Evolutionary conservation across 2,797 vertebrate species (phyloP).

Genomic region (Gallinago stenura): DNA sequence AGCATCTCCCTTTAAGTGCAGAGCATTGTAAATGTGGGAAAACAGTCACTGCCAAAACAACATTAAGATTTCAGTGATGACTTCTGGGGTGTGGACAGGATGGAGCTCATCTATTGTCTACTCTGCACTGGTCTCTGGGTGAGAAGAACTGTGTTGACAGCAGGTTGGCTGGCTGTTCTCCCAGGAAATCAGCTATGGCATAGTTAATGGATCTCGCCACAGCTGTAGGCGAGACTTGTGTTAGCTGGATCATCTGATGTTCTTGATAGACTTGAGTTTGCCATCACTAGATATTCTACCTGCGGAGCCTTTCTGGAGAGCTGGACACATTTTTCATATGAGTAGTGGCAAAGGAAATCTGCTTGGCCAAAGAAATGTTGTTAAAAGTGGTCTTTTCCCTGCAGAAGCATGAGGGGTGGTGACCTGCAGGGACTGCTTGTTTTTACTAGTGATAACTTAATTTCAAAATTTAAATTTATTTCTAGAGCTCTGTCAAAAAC

Average conservation of each 20-base stretch:
- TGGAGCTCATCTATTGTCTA: background rate
- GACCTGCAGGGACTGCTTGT: background rate
- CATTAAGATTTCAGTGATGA: background rate
- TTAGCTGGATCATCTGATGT: background rate
- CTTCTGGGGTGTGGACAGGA: background rate
- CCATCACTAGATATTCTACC: background rate
- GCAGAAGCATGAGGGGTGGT: background rate
- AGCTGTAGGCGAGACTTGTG: background rate
- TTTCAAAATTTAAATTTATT: background rate
- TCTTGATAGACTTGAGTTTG: background rate
- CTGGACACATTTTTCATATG: background rate
- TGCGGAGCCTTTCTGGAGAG: background rate
- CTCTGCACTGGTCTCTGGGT: background rate
- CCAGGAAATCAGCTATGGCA: background rate
- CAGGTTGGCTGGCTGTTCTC: background rate
- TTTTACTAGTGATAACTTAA: background rate
- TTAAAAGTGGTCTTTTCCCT: background rate
- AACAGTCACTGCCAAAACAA: background rate
- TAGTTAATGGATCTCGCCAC: background rate
- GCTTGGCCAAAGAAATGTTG: background rate
- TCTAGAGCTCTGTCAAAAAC: background rate
- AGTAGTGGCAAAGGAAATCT: background rate
- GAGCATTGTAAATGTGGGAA: background rate
- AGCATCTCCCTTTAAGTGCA: background rate
- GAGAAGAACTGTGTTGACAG: background rate